These are phyloP conservation scores for Plotosus lineatus DNA, from an alignment of 2,113 vertebrate genomes.

Conservation along the genomic window DNA sequence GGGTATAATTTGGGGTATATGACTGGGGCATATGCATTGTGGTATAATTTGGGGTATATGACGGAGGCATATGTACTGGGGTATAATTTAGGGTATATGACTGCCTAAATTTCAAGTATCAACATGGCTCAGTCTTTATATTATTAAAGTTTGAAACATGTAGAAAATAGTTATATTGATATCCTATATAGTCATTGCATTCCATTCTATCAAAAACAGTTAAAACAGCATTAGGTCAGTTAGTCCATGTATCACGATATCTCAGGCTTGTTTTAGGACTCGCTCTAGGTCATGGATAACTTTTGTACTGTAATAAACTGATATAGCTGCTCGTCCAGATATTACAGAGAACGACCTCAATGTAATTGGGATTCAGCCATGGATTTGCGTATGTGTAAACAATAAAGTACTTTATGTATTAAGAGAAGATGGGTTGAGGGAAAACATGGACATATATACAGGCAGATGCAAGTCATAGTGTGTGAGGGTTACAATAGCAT, in stretches of 20 bases:
- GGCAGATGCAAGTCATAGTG: constrained; percentile 46
- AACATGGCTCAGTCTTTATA: background rate
- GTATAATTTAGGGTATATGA: background rate
- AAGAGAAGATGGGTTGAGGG: background rate
- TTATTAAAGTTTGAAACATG: background rate
- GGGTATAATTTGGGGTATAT: background rate
- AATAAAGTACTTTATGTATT: background rate
- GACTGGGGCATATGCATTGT: too few species aligned
- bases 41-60: background rate
- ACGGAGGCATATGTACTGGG: too few species aligned
- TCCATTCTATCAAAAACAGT: background rate
- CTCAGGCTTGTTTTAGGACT: too few species aligned
- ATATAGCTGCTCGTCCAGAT: background rate
- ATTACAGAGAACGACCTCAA: background rate
- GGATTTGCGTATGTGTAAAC: background rate
- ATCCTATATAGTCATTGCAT: too few species aligned
- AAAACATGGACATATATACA: constrained; percentile 32
- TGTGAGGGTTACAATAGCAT: constrained; percentile 35
- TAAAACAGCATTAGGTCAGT: too few species aligned
- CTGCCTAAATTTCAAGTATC: too few species aligned
- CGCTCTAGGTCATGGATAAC: too few species aligned
- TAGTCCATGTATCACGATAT: too few species aligned
- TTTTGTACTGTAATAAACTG: background rate
- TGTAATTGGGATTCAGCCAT: background rate
- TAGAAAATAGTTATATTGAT: background rate